Percentiles rank a stretch among this genome's conserved stretches.
These are phyloP conservation scores for Pelusios castaneus DNA, from an alignment of 2,113 vertebrate species.

Conservation along the genomic window DNA sequence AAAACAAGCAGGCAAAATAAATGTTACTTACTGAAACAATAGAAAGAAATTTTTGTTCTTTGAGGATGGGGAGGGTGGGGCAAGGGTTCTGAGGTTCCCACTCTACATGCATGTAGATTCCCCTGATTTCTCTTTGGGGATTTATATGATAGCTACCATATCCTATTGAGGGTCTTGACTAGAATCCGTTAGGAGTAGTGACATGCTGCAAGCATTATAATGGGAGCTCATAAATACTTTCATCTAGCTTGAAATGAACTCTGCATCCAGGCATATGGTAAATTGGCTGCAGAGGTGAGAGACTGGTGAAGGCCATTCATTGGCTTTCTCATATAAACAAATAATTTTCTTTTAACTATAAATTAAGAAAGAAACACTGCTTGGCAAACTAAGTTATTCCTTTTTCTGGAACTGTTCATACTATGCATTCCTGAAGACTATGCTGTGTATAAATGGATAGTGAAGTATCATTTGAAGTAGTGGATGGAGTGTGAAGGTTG, in stretches of 20 bases:
- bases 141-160: background rate
- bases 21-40: background rate
- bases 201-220: background rate
- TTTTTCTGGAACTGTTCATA: background rate
- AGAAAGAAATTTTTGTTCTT: background rate
- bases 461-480: background rate
- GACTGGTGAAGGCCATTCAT: background rate
- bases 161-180: background rate
- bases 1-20: background rate
- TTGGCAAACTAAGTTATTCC: background rate
- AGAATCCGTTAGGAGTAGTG: background rate
- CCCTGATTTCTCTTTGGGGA: background rate
- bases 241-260: background rate
- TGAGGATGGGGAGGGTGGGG: background rate
- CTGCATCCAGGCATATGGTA: background rate
- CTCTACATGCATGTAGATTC: background rate
- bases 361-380: background rate
- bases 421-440: background rate
- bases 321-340: background rate
- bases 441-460: background rate
- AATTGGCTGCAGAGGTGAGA: background rate
- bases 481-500: background rate
- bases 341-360: background rate
- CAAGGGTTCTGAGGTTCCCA: background rate
- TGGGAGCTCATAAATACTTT: background rate